These are phyloP conservation scores for Ostrea edulis DNA, from an alignment of 1,140 invertebrate genomes.

Conservation along the genomic window DNA sequence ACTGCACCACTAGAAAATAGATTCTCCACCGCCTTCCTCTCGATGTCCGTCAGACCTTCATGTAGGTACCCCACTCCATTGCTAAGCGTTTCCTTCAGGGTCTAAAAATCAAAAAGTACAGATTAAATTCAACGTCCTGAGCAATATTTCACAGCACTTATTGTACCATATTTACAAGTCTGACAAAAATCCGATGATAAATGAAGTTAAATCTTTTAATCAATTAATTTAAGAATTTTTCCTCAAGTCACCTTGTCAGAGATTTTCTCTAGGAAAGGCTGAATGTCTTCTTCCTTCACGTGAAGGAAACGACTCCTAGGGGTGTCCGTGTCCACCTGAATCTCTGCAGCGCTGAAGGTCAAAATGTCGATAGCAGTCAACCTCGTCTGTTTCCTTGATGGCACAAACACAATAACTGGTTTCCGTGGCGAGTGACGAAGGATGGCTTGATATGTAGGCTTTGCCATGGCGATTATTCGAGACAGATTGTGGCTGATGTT, in stretches of 20 bases:
- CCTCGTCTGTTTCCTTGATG: slow-evolving; percentile 94
- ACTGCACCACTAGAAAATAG: slow-evolving; percentile 95
- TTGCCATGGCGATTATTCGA: slow-evolving; percentile 96
- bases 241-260: slow-evolving; percentile 85
- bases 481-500: slow-evolving; percentile 99
- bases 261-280: slow-evolving; percentile 92
- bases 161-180: too few species aligned
- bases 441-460: slow-evolving; percentile 98
- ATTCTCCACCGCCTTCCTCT: slow-evolving; percentile 94
- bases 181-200: not conserved
- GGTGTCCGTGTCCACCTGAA: slow-evolving; percentile 84
- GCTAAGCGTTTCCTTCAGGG: slow-evolving; percentile 79
- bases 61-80: slow-evolving; percentile 99
- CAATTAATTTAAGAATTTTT: not conserved
- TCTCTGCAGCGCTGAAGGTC: slow-evolving; percentile 94
- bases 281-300: slow-evolving; percentile 87
- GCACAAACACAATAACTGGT: slow-evolving; percentile 98
- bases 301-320: slow-evolving; percentile 88
- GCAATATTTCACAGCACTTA: not conserved
- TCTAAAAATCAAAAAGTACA: slow-evolving; percentile 61
- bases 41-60: slow-evolving; percentile 91
- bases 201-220: not conserved
- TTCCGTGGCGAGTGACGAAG: slow-evolving; percentile 91
- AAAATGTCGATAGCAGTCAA: slow-evolving; percentile 96
- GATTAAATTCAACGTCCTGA: not conserved